Base-by-base conservation (phyloP, 1,140 invertebrate species). In the Eumaeus atala region DNA sequence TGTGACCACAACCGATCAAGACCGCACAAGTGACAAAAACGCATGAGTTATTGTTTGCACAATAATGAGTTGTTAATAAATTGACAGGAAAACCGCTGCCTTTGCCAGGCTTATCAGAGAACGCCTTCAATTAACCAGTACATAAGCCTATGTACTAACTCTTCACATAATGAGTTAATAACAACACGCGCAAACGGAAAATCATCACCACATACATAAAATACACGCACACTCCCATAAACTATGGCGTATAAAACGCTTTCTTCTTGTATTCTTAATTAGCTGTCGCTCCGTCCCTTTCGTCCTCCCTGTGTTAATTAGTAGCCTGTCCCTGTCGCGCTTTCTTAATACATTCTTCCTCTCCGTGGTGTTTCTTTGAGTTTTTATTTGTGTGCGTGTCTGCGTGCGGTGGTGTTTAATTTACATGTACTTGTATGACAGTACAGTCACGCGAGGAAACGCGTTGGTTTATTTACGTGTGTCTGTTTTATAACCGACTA, bases 331-430 rank as follows among this genome's bases (percentile, higher is more conserved):
- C 61, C 78, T 61, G 50, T 87, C 84, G 18, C 75, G 77, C 81
- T 87, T 87, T 87, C 84, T 87, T 87, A 87, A 87, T 87, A 87
- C 84, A 87, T 87, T 87, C 83, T 87, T 87, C 83, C 81, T 87
- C 81, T 87, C 75, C 61, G 74, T 75, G 77, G 81, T 82, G 81
- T 84, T 87, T 87, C 84, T 87, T 87, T 81, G 77, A 70, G 78
- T 84, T 87, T 87, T 87, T 87, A 87, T 87, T 87, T 84, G 84
- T 87, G 84, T 84, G 84, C 73, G 81, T 84, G 75, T 70, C 79
- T 87, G 84, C 84, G 83, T 85, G 82, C 80, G 73, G 72, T 77
- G 78, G 77, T 84, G 80, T 84, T 84, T 87, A 87, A 87, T 87
- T 87, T 87, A 84, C 79, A 87, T 87, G 81, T 87, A 84, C 79